Conservation (phyloP, 1,140 invertebrate genomes). For the Dryas iulia region DNA sequence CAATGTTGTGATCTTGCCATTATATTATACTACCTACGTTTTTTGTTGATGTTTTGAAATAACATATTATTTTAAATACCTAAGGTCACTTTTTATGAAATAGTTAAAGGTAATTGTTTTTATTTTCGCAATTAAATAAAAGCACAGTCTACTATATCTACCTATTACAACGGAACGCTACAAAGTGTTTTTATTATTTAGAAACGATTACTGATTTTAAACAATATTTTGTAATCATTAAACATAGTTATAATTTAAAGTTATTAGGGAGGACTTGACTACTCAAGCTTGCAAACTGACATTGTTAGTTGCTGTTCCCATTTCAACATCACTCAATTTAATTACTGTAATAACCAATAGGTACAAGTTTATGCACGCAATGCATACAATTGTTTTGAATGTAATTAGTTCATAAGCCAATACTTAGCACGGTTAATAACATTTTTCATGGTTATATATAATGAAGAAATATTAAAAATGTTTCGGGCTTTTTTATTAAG, state of each 20-base stretch:
- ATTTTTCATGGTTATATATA: not conserved
- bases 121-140: too few species aligned
- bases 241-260: not conserved
- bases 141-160: too few species aligned
- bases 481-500: constrained; percentile 4
- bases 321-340: constrained; percentile 66
- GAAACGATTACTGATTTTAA: not conserved
- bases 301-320: constrained; percentile 56
- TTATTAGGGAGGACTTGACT: not conserved
- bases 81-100: too few species aligned
- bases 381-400: constrained; percentile 31
- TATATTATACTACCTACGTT: too few species aligned
- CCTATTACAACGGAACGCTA: too few species aligned
- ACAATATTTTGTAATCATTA: not conserved
- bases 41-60: too few species aligned
- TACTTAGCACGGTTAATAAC: not conserved
- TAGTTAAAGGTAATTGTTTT: too few species aligned
- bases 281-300: constrained; percentile 31
- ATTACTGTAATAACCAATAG: constrained; percentile 53
- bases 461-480: not conserved
- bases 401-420: constrained; percentile 11
- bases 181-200: not conserved
- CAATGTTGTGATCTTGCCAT: too few species aligned
- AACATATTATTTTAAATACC: too few species aligned
- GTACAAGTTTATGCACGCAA: constrained; percentile 43